These are phyloP conservation scores for Oncorhynchus mykiss DNA, from an alignment of 2,113 vertebrate genomes.

Conservation along the genomic window DNA sequence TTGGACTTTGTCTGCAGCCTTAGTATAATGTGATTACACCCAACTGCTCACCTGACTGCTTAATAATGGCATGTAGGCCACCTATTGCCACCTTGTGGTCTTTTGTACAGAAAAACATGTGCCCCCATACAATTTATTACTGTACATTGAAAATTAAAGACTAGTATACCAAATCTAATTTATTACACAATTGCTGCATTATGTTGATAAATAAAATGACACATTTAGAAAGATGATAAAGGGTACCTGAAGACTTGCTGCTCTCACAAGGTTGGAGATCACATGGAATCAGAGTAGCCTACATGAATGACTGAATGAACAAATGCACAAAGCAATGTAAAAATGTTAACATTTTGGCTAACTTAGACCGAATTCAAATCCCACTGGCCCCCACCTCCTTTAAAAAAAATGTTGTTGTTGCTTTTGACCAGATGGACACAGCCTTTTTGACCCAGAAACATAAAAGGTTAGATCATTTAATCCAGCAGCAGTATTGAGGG, in stretches of 20 bases:
- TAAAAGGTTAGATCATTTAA: neutral
- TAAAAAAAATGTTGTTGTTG: neutral
- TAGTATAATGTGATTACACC: too few relatives aligned
- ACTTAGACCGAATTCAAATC: neutral
- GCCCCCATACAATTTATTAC: too few relatives aligned
- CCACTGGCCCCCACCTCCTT: neutral
- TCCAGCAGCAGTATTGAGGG: neutral
- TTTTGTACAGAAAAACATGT: neutral
- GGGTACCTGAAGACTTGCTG: neutral
- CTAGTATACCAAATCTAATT: too few relatives aligned
- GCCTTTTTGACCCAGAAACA: neutral
- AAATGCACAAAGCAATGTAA: neutral
- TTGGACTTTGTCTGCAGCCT: too few relatives aligned
- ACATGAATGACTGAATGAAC: neutral
- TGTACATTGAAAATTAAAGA: too few relatives aligned
- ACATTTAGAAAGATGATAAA: too few relatives aligned
- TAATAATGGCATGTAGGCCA: neutral
- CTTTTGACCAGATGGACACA: slow-evolving; percentile 8
- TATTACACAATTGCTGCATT: too few relatives aligned
- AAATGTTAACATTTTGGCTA: neutral
- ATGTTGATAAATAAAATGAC: too few relatives aligned
- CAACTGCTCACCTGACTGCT: too few relatives aligned
- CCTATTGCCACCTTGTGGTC: neutral
- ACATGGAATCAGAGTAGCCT: neutral
- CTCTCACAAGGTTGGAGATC: neutral